These are phyloP conservation scores for Geopemphigus sp. DNA, from an alignment of 1,140 invertebrate species.

Conservation along the genomic window DNA sequence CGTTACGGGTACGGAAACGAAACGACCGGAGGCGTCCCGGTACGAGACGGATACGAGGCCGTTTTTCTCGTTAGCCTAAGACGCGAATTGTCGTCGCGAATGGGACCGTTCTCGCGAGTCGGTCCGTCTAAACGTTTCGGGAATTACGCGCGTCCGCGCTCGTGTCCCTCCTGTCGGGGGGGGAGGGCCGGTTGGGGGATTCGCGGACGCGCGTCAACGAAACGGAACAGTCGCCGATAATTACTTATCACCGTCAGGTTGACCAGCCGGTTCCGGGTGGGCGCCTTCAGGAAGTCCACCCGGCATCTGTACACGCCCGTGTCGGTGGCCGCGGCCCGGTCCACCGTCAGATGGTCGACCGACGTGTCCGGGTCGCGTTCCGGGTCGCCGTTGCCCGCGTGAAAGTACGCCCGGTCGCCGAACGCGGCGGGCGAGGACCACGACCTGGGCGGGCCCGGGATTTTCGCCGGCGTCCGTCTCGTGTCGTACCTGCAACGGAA, in stretches of 20 bases:
- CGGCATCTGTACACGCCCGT: constrained; percentile 81
- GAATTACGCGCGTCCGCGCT: too few species aligned
- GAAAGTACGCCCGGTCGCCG: constrained; percentile 72
- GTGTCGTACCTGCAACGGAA: constrained; percentile 1
- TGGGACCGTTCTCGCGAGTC: too few species aligned
- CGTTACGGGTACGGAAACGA: too few species aligned
- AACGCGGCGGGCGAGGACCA: constrained; percentile 80
- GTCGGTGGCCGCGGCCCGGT: constrained; percentile 69
- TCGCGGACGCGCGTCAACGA: too few species aligned
- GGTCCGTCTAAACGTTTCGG: too few species aligned
- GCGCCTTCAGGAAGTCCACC: constrained; percentile 83
- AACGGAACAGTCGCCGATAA: too few species aligned
- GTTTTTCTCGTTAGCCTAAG: too few species aligned
- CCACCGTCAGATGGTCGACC: constrained; percentile 62
- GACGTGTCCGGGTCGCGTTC: background rate
- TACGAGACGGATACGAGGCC: too few species aligned
- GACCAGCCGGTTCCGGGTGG: constrained; percentile 79
- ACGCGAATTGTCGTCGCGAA: too few species aligned
- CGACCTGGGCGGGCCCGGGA: constrained; percentile 64
- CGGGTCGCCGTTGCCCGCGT: constrained; percentile 65
- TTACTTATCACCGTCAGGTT: constrained; percentile 84
- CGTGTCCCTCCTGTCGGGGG: too few species aligned
- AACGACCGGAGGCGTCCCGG: too few species aligned
- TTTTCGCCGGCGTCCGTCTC: background rate
- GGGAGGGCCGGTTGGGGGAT: too few species aligned